A percentile compares a stretch with the other conserved stretches of the same genome.
Evolutionary conservation across 2,113 vertebrate genomes (phyloP).

Genomic region (Cyanoderma ruficeps): DNA sequence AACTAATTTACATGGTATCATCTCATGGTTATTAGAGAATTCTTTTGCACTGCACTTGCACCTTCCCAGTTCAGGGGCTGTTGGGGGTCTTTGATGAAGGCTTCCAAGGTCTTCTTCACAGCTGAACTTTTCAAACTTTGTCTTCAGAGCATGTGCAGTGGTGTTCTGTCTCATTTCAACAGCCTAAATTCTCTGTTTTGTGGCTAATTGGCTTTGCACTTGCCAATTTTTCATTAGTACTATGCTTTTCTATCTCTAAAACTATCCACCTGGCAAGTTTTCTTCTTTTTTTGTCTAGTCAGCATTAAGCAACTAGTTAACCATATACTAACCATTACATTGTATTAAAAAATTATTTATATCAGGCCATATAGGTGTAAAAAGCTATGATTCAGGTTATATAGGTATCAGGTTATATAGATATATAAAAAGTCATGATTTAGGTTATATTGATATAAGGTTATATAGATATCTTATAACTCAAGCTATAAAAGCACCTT

Average conservation of each 20-base stretch:
- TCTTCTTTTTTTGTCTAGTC: not conserved
- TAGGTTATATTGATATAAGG: not conserved
- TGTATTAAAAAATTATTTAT: not conserved
- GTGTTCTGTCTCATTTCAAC: not conserved
- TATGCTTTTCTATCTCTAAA: not conserved
- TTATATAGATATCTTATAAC: not conserved
- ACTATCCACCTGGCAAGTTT: not conserved
- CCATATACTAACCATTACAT: not conserved
- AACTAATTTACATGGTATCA: too few species aligned
- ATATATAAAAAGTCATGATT: not conserved
- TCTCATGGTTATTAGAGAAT: too few species aligned
- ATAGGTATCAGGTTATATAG: not conserved
- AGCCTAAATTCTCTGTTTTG: not conserved
- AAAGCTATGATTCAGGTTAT: not conserved
- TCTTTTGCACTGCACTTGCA: not conserved
- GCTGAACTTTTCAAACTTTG: not conserved
- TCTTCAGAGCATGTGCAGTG: not conserved
- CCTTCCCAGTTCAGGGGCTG: accelerated
- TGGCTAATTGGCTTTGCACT: not conserved
- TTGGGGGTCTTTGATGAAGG: not conserved
- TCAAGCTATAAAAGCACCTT: not conserved
- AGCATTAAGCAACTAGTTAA: not conserved
- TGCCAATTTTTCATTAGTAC: not conserved
- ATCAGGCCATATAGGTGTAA: not conserved
- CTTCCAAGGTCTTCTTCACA: not conserved